These are phyloP conservation scores for Ataeniobius toweri DNA, from an alignment of 2,797 vertebrate species.

Conservation along the genomic window DNA sequence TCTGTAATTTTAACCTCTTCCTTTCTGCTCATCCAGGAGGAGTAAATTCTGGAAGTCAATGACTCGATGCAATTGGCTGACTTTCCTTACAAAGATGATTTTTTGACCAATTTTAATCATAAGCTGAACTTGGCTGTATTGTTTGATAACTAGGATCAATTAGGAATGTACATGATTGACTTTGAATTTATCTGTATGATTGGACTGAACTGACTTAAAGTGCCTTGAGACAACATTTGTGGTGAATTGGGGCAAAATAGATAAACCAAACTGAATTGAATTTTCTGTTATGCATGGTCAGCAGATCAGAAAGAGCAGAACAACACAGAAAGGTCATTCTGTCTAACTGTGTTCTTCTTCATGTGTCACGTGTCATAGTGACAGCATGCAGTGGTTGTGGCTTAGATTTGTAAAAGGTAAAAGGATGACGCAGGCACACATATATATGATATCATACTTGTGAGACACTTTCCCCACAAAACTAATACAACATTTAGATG, in stretches of 20 bases:
- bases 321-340: not conserved
- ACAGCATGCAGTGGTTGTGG: not conserved
- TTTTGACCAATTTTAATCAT: not conserved
- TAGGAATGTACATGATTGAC: not conserved
- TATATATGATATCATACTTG: constrained; percentile 9
- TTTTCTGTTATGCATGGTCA: not conserved
- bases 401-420: not conserved
- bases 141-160: not conserved
- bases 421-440: constrained; percentile 7
- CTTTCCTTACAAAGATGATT: not conserved
- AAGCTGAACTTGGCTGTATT: not conserved
- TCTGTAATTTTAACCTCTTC: not conserved
- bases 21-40: not conserved
- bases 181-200: not conserved
- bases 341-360: constrained; percentile 8
- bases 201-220: not conserved
- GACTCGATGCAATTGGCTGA: not conserved
- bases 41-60: not conserved
- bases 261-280: not conserved
- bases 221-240: not conserved
- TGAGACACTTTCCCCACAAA: constrained; percentile 15
- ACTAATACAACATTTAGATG: constrained; percentile 40
- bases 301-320: constrained; percentile 7
- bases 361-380: not conserved
- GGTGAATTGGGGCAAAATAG: not conserved